Percentiles rank a stretch among this genome's conserved stretches.
Conservation (phyloP, 2,797 vertebrate species). For the Clarias laeviceps region DNA sequence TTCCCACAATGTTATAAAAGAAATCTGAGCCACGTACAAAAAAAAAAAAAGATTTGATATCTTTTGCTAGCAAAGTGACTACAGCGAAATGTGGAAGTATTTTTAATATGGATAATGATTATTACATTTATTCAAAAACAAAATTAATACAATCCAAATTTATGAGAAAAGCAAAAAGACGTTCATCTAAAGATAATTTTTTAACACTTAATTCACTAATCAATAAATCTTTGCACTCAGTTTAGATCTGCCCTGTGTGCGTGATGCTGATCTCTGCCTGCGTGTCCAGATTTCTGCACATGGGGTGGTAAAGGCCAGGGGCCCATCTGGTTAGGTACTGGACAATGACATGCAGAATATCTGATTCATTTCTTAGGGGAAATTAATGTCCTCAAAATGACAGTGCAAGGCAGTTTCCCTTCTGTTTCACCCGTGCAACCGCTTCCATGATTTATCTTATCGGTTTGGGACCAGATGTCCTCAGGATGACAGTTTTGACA, state of each 20-base stretch:
- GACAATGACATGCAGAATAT: constrained; percentile 7
- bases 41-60: too few species aligned
- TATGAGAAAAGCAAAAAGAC: background rate
- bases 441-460: background rate
- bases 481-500: background rate
- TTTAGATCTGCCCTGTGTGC: background rate
- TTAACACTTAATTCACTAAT: background rate
- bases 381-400: background rate
- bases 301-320: background rate
- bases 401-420: background rate
- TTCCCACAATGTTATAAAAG: too few species aligned
- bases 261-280: background rate
- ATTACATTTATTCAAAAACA: too few species aligned
- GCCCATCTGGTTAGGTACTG: constrained; percentile 9
- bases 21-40: too few species aligned
- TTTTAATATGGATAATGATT: too few species aligned
- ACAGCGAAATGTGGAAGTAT: too few species aligned
- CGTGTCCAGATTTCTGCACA: constrained; percentile 28
- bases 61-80: too few species aligned
- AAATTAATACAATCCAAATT: background rate
- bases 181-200: background rate
- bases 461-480: background rate
- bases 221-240: background rate
- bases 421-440: too few species aligned
- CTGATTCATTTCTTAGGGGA: background rate